Evolutionary conservation across 2,113 vertebrate genomes (phyloP).

Genomic region (Cheilinus undulatus): DNA sequence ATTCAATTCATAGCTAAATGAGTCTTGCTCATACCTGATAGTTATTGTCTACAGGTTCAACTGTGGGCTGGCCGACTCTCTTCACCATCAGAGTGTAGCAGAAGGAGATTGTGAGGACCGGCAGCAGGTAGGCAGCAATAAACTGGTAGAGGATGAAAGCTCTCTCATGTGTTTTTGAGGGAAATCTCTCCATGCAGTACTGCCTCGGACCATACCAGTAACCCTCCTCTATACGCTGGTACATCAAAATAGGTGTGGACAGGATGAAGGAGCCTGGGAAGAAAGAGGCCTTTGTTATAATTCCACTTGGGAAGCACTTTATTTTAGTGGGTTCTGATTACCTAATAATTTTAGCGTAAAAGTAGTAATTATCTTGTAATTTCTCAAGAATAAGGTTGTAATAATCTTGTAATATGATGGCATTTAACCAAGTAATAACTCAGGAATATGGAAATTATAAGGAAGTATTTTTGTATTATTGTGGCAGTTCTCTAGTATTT

Average conservation of each 20-base stretch:
- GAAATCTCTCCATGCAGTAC: slow-evolving; percentile 87
- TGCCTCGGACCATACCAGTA: slow-evolving; percentile 87
- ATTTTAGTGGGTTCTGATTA: no score
- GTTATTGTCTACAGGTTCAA: slow-evolving; percentile 86
- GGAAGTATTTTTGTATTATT: no score
- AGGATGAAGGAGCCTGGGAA: slow-evolving; percentile 85
- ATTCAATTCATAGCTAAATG: not conserved
- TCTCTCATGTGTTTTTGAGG: slow-evolving; percentile 84
- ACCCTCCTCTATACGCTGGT: slow-evolving; percentile 86
- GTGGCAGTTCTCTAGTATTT: no score
- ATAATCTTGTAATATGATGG: no score
- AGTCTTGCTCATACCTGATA: slow-evolving; percentile 79
- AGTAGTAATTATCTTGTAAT: no score
- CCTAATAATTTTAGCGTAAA: no score
- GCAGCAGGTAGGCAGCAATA: slow-evolving; percentile 85
- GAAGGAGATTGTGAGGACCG: slow-evolving; percentile 85
- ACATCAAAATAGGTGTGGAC: slow-evolving; percentile 85
- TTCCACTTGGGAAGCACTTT: no score
- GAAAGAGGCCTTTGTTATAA: not conserved
- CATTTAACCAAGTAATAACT: no score
- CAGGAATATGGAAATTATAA: no score
- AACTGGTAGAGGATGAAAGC: slow-evolving; percentile 89
- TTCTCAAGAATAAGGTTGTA: no score
- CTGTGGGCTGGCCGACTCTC: slow-evolving; percentile 84
- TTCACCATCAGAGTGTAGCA: slow-evolving; percentile 89